Base-by-base conservation (phyloP, 2,113 vertebrate genomes). In the Leptobrachium leishanense region DNA sequence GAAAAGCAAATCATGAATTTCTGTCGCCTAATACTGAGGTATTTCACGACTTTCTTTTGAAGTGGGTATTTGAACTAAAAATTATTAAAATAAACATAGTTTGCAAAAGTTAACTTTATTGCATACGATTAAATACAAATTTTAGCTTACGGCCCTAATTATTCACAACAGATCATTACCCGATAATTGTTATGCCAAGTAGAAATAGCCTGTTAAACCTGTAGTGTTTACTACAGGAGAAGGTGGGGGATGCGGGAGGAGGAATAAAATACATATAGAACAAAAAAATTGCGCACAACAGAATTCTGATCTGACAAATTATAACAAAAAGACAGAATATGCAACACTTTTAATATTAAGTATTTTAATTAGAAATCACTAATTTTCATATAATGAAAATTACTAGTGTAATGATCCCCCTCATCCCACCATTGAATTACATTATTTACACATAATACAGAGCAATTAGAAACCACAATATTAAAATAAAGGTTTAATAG, bases 401-500 rank as follows among this genome's bases (percentile, higher is more conserved):
- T 88, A 92, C 93, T 94, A 90, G 89, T 91, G 92, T 95, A 92
- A 92, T 91, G 90, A 91, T 93, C 88, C 79, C 89, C 88, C 84
- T 90, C 90, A 88, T 40, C 77, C 69, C 59, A 85, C 62, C 84
- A 87, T 86, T 87, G 82, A 89, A 85, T 89, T 87, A 89, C 90
- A 91, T 84, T 86, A 85, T 91, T 90, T 94, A 90, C 92, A 95
- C 90, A 90, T 91, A 85, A 91, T 93, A 95, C 95, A 97, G 89
- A 94, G 91, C 87, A 88, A 92, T 89, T 91, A 92, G 89, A 94
- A 95, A 94, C 90, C 89, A 91, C 80, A 92, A 93, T 95, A 95
- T 93, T 95, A 95, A 96, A 96, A 96, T 95, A 95, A 95, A 95
- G 89, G 94, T 92, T 93, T 93, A 93, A 95, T 94, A 94, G 92